Base-by-base conservation (phyloP, 2,113 vertebrate species). In the Damaliscus lunatus region DNA sequence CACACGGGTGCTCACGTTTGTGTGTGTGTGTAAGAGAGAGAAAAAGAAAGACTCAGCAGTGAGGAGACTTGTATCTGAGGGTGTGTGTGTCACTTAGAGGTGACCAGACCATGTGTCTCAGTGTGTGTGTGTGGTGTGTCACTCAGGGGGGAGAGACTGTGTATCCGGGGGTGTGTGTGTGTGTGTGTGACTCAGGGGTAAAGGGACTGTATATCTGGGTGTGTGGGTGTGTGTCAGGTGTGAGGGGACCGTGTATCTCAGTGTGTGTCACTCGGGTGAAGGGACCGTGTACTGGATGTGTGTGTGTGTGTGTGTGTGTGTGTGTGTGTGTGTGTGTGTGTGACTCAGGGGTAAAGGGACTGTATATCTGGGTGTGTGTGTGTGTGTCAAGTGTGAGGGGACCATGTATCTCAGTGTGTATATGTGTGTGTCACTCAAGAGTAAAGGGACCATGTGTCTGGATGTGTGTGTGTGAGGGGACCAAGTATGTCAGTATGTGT, bases 1-100 rank as follows among this genome's bases (percentile, higher is more conserved):
- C 17, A 3, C 43, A 14, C 3, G 1, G 6, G 16, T 7, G 19
- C n/a, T 15, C 1, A 13, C 55, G 23, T 14, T 3, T 14, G 64
- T 4, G 7, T n/a, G 31, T 40, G 55, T 57, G 53, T 55, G 53
- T 55, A 6, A 31, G 29, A 62, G 8, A 67, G 2, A 14, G 27
- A 31, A 25, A 84, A 33, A 82, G 7, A 12, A 9, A 31, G 46
- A 15, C 46, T 33, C 50, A 31, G 52, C 25, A 21, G n/a, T 7
- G 60, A 55, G 78, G 48, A 60, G 25, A 82, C 78, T 40, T 67
- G 64, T 36, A 67, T 36, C 64, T 36, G 33, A n/a, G 64, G n/a
- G 33, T 2, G 62, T 19, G 62, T 19, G 33, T n/a, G 31, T 64
- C 60, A 7, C 31, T 64, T 15, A 9, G 33, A 33, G 62, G 16